A percentile compares a stretch with the other conserved stretches of the same genome.
Conservation (phyloP, 2,888 invertebrate species). For the Belgica antarctica region DNA sequence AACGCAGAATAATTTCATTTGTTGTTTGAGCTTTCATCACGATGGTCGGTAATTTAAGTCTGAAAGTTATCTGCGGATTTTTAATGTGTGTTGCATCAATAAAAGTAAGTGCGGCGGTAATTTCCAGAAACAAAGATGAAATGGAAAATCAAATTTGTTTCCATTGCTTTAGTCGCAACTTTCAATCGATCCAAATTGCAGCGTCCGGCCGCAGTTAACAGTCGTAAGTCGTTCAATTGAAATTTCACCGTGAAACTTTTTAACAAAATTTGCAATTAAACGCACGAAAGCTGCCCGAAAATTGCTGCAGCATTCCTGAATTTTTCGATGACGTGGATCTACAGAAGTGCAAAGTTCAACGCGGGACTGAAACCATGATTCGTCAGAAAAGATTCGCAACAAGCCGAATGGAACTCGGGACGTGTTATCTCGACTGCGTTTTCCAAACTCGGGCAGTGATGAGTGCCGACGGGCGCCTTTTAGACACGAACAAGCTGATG, state of each 20-base stretch:
- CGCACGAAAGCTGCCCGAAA: conserved; percentile 30
- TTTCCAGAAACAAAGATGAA: neutral
- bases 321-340: conserved; percentile 37
- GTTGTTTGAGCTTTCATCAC: too few relatives aligned
- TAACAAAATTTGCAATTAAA: too few relatives aligned
- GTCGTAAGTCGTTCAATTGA: neutral
- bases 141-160: neutral
- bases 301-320: conserved; percentile 34
- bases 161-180: neutral
- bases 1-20: neutral
- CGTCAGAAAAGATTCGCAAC: conserved; percentile 35
- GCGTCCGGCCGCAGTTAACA: neutral
- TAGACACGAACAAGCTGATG: neutral
- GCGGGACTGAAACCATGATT: neutral
- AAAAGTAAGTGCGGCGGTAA: neutral
- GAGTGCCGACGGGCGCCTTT: neutral
- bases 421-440: conserved; percentile 40
- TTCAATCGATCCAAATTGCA: conserved; percentile 1
- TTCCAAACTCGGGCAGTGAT: neutral
- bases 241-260: too few relatives aligned
- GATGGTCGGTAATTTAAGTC: too few relatives aligned
- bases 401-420: conserved; percentile 35
- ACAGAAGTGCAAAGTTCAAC: conserved; percentile 15
- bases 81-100: neutral
- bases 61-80: neutral